These are phyloP conservation scores for Porites cylindrica DNA, from an alignment of 92 coral and sea anemone species.

Conservation along the genomic window DNA sequence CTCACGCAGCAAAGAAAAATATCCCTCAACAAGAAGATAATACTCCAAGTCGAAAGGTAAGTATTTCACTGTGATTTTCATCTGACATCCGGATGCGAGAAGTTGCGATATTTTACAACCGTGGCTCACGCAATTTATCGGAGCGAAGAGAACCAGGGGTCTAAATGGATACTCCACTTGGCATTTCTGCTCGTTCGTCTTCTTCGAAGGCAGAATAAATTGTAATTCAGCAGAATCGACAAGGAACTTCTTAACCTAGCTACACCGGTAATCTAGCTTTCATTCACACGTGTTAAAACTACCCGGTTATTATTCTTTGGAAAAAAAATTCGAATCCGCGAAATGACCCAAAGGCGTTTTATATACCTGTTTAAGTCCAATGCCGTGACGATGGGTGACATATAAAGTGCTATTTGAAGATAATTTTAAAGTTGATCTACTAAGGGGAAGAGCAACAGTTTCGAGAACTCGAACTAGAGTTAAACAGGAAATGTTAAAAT, in stretches of 20 bases:
- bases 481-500: background rate
- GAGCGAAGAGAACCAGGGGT: background rate
- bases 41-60: constrained; percentile 46
- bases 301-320: too few species aligned
- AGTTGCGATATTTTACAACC: constrained; percentile 3
- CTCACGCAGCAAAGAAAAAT: constrained; percentile 79
- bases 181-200: background rate
- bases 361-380: constrained; percentile 22
- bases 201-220: background rate
- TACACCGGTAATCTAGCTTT: background rate
- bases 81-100: constrained; percentile 35
- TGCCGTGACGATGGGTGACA: background rate
- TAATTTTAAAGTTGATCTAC: background rate
- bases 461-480: background rate
- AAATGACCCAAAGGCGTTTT: constrained; percentile 30
- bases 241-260: background rate
- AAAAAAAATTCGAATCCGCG: background rate
- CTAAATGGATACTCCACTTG: background rate
- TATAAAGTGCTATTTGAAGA: background rate
- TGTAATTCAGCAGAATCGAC: background rate
- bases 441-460: background rate
- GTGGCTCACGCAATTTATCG: constrained; percentile 24
- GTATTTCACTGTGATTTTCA: constrained; percentile 38
- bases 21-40: constrained; percentile 68
- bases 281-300: background rate